Evolutionary conservation across 2,797 vertebrate species (phyloP), one percentile per base, ranked within the genome.

Genomic region (Halcyon badia): DNA sequence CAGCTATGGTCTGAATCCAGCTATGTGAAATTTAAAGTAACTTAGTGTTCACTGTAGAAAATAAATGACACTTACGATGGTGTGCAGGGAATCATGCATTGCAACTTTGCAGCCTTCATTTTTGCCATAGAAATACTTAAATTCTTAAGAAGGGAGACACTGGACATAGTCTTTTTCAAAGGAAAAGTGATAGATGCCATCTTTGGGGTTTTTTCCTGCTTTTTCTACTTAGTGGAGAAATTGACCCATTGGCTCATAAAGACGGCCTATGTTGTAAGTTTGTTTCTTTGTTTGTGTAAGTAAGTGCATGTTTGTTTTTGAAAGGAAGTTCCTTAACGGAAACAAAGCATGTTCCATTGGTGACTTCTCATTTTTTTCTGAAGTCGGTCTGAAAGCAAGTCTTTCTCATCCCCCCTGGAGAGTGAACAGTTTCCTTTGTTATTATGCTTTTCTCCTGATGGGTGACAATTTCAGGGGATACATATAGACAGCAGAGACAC

Each of bases 261-360:
- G 65, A 69, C 46, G 41, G 28, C 49, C 37, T 54, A 37, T 90
- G 51, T 73, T 84, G 10, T 41, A 14, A 49, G 33, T 87, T 83
- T 88, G 33, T 94, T 93, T 93, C 33, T 94, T 70, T 92, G 62
- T 92, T 93, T 89, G 48, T 7, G 0, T 72, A 83, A 89, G 37
- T 83, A 86, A 82, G 81, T 77, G 18, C 18, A 5, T 93, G 52
- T 77, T 83, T 71, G 84, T 35, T 94, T 94, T 84, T 90, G 44
- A 68, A 93, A 83, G 57, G 70, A 93, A 83, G 41, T 64, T 85
- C 64, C 57, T 70, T 76, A 68, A 69, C 66, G 52, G 61, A 92
- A 94, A 90, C 66, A 80, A 86, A 93, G 21, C 0, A 4, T 87
- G 88, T 90, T 89, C 25, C 30, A 81, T 81, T 77, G 33, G 25